Evolutionary conservation across 2,888 invertebrate genomes (phyloP), one percentile per base, ranked within the genome.

Genomic region (Lithodes maja): DNA sequence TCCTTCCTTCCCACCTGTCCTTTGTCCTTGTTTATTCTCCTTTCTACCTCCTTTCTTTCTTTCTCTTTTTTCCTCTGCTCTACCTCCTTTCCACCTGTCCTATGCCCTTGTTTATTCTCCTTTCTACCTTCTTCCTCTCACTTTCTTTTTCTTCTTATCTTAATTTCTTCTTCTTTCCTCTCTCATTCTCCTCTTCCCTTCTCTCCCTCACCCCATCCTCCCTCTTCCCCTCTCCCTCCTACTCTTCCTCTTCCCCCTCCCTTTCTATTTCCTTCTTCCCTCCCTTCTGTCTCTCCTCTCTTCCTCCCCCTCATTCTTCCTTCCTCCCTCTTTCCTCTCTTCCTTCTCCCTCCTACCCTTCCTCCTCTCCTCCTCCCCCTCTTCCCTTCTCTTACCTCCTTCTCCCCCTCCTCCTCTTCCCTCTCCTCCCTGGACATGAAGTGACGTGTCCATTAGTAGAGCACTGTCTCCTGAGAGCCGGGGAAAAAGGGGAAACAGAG

Each of bases 121-220:
- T 9, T 17, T 33, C 17, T 49, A n/a, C 55, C 2, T 17, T 61
- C 55, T 55, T 17, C 49, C 80, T 33, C 80, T 55, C 55, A 55
- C 80, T 81, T 17, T 81, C 80, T 81, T 49, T 74, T 17, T 74
- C n/a, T 77, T 49, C 49, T 49, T 77, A 17, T 77, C 75, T 77
- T 49, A 33, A 17, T 77, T 49, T 77, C 75, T 77, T 49, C 49
- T 49, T 77, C 75, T 77, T 49, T 77, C 75, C 3, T 3, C 3
- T 49, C 3, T 3, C 3, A 17, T 77, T 12, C 12, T 12, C 49
- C 49, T 33, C 49, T 77, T 12, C 12, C 75, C 12, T 12, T 49
- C 49, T 49, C 54, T 54, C 17, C 61, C 53, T 17, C 17, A 5
- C n/a, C 12, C 49, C 55, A n/a, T 53, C 54, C 61, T 49, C 3